phyloP scores from a whole-genome alignment of 2,113 vertebrate species.

The Plectropomus leopardus region DNA sequence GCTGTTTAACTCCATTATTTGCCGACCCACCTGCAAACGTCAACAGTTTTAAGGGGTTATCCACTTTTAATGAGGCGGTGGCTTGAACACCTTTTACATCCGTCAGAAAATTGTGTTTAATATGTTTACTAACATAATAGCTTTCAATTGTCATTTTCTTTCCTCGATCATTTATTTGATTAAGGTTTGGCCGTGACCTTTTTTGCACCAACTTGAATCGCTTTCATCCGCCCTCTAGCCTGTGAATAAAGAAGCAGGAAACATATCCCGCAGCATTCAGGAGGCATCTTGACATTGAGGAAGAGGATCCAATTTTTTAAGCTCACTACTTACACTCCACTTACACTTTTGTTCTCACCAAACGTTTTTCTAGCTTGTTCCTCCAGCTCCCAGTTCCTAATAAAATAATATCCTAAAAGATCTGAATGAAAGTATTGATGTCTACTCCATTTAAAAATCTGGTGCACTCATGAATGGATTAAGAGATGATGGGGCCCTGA shows the following conservation, averaged over 20 bases:
- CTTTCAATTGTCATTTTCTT: background rate
- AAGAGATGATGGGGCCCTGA: no score
- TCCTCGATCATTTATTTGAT: background rate
- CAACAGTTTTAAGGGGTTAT: background rate
- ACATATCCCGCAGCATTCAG: background rate
- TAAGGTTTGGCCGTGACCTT: background rate
- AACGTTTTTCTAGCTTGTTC: background rate
- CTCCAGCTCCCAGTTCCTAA: background rate
- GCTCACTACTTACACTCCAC: no score
- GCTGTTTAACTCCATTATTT: background rate
- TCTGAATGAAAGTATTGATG: background rate
- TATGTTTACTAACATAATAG: accelerated
- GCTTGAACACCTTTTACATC: background rate
- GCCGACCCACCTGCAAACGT: background rate
- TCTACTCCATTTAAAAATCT: background rate
- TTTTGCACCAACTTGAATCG: no score
- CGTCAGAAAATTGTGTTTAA: background rate
- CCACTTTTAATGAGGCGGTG: background rate
- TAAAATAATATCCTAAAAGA: no score
- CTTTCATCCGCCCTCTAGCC: no score
- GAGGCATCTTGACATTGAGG: background rate
- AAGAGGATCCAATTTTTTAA: no score
- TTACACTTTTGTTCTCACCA: no score
- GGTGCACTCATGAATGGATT: no score
- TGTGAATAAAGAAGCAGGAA: background rate